Evolutionary conservation across 2,888 invertebrate genomes (phyloP), one percentile per base, ranked within the genome.

Genomic region (Unio delphinus): DNA sequence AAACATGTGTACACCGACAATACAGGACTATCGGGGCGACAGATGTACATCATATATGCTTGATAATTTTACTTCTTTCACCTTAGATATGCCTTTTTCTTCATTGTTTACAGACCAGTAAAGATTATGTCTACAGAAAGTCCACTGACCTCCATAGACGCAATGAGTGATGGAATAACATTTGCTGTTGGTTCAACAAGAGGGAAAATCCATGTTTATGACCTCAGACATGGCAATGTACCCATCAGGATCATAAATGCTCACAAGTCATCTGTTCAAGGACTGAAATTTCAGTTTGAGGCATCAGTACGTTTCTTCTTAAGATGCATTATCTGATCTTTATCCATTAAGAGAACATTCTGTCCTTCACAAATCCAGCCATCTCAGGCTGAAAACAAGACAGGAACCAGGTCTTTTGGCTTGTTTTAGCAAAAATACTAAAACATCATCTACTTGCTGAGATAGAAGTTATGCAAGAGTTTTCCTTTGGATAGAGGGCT

Each of bases 141-240:
- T 63, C 89, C 89, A 1, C 75, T 90, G 57, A 89, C 89, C 4
- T 85, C 87, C 15, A 79, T 90, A 20, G 88, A 89, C 72, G 81
- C 89, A 57, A 80, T 84, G 77, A 69, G 74, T 30, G 88, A 90
- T 79, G 90, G 90, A 15, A 75, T 80, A 20, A 89, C 87, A 1
- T 75, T 90, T 18, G 89, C 86, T 5, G 87, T 88, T n/a, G 90
- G 90, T 20, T 86, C 89, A 1, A 87, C 86, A 30, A 73, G 87
- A 34, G 90, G 90, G 17, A 86, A 87, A 66, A 82, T 90, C 30
- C 85, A 82, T 71, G 74, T 89, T 7, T 90, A 90, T 74, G 90
- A 90, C 76, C 81, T 90, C 61, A 78, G 90, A 3, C 79, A 85
- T 71, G 81, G 82, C 17, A 75, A 75, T 7, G 69, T 74, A 17